Evolutionary conservation across 2,797 vertebrate species (phyloP), one percentile per base, ranked within the genome.

Genomic region (Argya squamiceps): DNA sequence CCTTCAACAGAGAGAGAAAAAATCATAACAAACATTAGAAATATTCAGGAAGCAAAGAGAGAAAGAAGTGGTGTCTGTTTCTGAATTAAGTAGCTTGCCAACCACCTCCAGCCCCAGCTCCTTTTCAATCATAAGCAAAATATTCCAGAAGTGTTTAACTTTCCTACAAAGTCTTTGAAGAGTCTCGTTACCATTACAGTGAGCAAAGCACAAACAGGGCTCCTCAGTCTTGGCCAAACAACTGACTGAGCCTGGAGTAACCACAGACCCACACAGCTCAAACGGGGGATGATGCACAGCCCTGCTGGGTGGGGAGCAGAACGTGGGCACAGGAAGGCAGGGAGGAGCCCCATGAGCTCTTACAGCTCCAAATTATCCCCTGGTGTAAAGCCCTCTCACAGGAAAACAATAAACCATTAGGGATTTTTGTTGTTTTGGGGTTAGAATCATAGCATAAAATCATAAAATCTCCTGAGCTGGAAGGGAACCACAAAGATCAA

Each of bases 71-170:
- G 65, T 15, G 23, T 58, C 60, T 53, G 37, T 43, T 76, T 36
- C 73, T 77, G 67, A 88, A 68, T 89, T 41, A 75, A 93, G 65
- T 59, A 49, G 89, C 67, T 69, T 88, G 85, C 65, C 85, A 96
- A 59, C 78, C 79, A 82, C 75, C 81, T 84, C 87, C 88, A 49
- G 63, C 46, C 52, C 41, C 76, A 44, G 79, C 64, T 77, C 30
- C 4, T 56, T 73, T 91, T 70, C 30, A 75, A 6, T 32, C 2
- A 0, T 47, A 93, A 84, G 73, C 76, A 78, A 93, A 96, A 88
- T 92, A 90, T 84, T 94, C 83, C 80, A 87, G 63, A 81, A 86
- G 79, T 52, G 50, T 81, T 95, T 91, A 86, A 92, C 49, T 86
- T 88, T 55, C 64, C 69, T 71, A 41, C 50, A 34, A 79, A 86